Evolutionary conservation across 2,888 invertebrate genomes (phyloP).

Genomic region (Lycia hirtaria): DNA sequence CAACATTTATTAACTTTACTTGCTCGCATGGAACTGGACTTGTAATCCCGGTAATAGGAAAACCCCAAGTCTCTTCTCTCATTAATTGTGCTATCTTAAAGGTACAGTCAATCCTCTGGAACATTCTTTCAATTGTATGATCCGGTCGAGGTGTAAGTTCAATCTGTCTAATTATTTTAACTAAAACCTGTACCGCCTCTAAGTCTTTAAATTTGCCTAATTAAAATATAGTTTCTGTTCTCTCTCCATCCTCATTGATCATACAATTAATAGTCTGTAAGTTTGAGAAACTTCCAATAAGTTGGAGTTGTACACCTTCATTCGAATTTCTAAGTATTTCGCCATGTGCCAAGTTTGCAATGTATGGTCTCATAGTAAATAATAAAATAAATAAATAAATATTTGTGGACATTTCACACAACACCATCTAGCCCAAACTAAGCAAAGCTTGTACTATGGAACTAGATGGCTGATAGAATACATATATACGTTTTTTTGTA

Average conservation of each 20-base stretch:
- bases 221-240: background rate
- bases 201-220: background rate
- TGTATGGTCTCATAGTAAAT: background rate
- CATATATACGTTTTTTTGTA: too few species aligned
- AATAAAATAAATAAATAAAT: too few species aligned
- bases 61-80: background rate
- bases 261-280: background rate
- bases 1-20: background rate
- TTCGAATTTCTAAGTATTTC: background rate
- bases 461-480: too few species aligned
- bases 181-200: background rate
- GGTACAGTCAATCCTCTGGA: background rate
- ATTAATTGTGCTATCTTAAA: background rate
- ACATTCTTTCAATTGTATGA: background rate
- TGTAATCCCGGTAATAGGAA: background rate
- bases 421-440: too few species aligned
- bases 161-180: background rate
- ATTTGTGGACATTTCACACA: too few species aligned
- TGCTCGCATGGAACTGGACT: constrained; percentile 1
- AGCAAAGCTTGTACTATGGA: too few species aligned
- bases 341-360: background rate
- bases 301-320: constrained; percentile 1
- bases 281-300: background rate
- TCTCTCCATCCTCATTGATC: background rate
- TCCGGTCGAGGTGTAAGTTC: background rate